Conservation (phyloP, 1,140 invertebrate species). For the Drosophila ercepeae region DNA sequence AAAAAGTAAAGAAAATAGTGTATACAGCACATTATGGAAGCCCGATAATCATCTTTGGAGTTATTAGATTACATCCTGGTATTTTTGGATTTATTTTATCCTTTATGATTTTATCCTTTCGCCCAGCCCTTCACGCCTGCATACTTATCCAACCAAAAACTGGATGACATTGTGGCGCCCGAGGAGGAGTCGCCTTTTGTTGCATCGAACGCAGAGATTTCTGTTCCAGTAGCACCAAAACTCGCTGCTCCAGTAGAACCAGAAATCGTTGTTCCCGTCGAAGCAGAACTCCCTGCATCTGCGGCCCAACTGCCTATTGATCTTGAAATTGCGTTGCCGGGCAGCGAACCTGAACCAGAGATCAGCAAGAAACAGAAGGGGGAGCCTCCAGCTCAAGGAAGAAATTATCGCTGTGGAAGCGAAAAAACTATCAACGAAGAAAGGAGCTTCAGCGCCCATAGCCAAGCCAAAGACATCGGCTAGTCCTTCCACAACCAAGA, state of each 20-base stretch:
- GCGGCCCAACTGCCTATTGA: not conserved
- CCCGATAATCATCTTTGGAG: too few species aligned
- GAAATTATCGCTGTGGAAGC: slow-evolving; percentile 38
- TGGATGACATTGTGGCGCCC: not conserved
- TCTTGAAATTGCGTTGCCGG: not conserved
- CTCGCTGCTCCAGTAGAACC: not conserved
- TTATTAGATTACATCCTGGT: too few species aligned
- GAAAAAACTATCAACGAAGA: slow-evolving; percentile 50
- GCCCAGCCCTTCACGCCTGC: slow-evolving; percentile 40
- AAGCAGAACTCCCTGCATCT: not conserved
- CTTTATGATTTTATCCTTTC: too few species aligned
- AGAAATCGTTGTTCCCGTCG: too few species aligned
- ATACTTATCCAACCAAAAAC: slow-evolving; percentile 14
- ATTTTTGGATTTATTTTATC: too few species aligned
- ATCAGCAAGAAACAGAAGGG: not conserved
- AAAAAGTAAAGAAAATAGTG: too few species aligned
- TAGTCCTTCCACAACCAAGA: slow-evolving; percentile 10
- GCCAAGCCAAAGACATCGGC: slow-evolving; percentile 42
- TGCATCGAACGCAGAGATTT: not conserved
- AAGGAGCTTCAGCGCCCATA: not conserved
- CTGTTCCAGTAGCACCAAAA: not conserved
- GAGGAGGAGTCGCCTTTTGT: not conserved
- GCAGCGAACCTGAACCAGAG: not conserved
- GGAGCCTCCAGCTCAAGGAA: not conserved
- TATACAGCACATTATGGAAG: too few species aligned